Conservation (phyloP, 2,888 invertebrate species). For the Scaptomyza tumidula region DNA sequence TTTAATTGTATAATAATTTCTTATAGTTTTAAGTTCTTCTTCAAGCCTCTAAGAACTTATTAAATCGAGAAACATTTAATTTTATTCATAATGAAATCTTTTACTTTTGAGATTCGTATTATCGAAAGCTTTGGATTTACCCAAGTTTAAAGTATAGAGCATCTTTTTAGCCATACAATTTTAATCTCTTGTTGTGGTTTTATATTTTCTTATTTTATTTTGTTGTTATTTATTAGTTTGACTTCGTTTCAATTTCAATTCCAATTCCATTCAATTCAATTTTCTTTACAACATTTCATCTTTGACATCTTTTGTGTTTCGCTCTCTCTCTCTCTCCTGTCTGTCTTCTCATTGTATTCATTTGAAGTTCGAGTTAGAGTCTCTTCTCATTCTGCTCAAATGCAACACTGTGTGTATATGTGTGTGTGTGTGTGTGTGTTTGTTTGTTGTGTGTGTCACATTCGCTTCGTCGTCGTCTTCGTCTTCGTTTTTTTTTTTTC, state of each 20-base stretch:
- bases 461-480: slow-evolving; percentile 67
- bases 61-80: too few relatives aligned
- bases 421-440: slow-evolving; percentile 35
- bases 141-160: not conserved
- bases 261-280: slow-evolving; percentile 72
- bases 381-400: slow-evolving; percentile 41
- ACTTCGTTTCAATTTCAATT: slow-evolving; percentile 62
- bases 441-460: slow-evolving; percentile 54
- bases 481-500: slow-evolving; percentile 16
- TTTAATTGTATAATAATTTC: not conserved
- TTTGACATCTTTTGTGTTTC: slow-evolving; percentile 74
- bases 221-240: slow-evolving; percentile 73
- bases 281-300: slow-evolving; percentile 78
- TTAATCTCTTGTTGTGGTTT: slow-evolving; percentile 2
- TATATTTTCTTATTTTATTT: slow-evolving; percentile 22
- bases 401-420: slow-evolving; percentile 33
- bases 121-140: too few relatives aligned
- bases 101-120: not conserved
- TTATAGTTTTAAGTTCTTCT: not conserved
- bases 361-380: slow-evolving; percentile 44
- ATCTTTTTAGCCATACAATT: not conserved
- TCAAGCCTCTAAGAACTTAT: too few relatives aligned
- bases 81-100: too few relatives aligned
- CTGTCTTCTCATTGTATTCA: slow-evolving; percentile 46
- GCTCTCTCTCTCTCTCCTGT: slow-evolving; percentile 18